Conservation (phyloP, 2,888 invertebrate genomes). For the Ophioninae sp. region DNA sequence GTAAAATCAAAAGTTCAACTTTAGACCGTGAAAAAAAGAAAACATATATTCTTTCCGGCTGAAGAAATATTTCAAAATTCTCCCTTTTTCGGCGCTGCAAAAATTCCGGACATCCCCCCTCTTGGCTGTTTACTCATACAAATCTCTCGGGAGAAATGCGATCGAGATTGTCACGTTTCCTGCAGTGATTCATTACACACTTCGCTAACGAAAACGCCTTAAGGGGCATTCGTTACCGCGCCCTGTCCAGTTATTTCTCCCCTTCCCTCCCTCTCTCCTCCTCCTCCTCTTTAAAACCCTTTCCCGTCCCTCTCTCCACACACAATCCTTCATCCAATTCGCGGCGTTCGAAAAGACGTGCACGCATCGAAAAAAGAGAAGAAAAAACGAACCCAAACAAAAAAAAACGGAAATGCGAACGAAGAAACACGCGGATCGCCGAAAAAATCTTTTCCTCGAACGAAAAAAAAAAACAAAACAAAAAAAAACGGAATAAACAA, state of each 20-base stretch:
- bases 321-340: constrained; percentile 61
- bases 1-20: too few relatives aligned
- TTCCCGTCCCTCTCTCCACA: constrained; percentile 17
- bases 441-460: constrained; percentile 40
- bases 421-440: constrained; percentile 34
- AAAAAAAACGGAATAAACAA: constrained; percentile 3
- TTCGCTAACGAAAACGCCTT: constrained; percentile 74
- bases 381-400: not conserved
- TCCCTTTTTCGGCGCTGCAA: not conserved
- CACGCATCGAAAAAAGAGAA: constrained; percentile 35
- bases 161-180: constrained; percentile 66
- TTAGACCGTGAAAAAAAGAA: not conserved
- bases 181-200: constrained; percentile 75
- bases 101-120: not conserved
- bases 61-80: not conserved
- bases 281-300: constrained; percentile 32
- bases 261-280: constrained; percentile 17
- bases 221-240: constrained; percentile 56
- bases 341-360: constrained; percentile 44
- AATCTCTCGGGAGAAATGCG: constrained; percentile 28
- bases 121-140: constrained; percentile 22
- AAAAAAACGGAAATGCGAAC: constrained; percentile 8
- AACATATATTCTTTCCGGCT: not conserved
- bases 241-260: constrained; percentile 60
- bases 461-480: constrained; percentile 23